phyloP scores from a whole-genome alignment of 2,113 vertebrate species.

The Amphiprion ocellaris region DNA sequence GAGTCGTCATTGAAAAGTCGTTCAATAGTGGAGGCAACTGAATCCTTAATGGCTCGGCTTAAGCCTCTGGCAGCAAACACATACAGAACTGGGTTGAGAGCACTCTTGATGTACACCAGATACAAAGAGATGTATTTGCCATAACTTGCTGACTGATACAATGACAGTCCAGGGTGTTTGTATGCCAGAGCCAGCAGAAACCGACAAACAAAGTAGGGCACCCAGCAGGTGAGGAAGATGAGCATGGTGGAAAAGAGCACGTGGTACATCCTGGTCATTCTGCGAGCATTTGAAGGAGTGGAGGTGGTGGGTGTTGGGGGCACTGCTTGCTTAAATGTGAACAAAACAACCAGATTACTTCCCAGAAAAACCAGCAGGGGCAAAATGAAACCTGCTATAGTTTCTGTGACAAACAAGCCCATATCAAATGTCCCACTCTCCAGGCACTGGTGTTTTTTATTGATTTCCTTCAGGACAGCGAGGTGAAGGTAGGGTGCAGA shows the following conservation, averaged over 20 bases:
- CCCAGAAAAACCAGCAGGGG: conserved; percentile 83
- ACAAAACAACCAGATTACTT: conserved; percentile 80
- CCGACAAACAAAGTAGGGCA: conserved; percentile 85
- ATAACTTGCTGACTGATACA: rapidly evolving
- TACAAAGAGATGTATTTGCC: conserved; percentile 76
- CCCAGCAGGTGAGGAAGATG: conserved; percentile 86
- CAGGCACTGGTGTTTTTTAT: conserved; percentile 24
- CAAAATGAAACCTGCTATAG: conserved; percentile 78
- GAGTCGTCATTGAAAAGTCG: conserved; percentile 83
- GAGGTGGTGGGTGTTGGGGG: conserved; percentile 47
- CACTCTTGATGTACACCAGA: conserved; percentile 84
- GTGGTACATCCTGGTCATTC: conserved; percentile 79
- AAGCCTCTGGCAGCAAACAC: conserved; percentile 84
- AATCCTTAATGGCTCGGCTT: conserved; percentile 74
- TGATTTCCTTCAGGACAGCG: rapidly evolving
- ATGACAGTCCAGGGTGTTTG: rapidly evolving
- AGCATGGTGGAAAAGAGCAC: conserved; percentile 85
- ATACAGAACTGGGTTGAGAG: conserved; percentile 85
- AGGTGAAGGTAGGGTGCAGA: conserved; percentile 77
- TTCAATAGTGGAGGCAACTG: conserved; percentile 81
- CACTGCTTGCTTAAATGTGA: conserved; percentile 51
- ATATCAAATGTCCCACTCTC: conserved; percentile 31
- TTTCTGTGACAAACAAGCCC: conserved; percentile 77
- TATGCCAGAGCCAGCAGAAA: conserved; percentile 68
- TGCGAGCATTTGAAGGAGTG: conserved; percentile 47